phyloP scores from a whole-genome alignment of 2,888 invertebrate genomes.

The Dolomedes plantarius region DNA sequence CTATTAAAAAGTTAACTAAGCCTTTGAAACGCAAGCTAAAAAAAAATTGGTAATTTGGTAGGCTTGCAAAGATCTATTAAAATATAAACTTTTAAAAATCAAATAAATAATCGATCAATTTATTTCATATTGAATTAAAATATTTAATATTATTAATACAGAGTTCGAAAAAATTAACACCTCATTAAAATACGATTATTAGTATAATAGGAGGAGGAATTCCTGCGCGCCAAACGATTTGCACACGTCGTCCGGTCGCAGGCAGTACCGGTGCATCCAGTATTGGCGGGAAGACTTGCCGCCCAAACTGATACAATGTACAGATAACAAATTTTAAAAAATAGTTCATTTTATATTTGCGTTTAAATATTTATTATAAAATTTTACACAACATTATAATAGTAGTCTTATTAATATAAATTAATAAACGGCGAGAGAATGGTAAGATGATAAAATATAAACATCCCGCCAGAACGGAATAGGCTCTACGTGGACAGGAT shows the following conservation, averaged over 20 bases:
- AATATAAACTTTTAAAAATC: too few relatives aligned
- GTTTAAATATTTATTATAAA: background rate
- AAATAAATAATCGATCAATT: too few relatives aligned
- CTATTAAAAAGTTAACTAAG: too few relatives aligned
- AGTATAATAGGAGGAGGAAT: too few relatives aligned
- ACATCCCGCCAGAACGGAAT: background rate
- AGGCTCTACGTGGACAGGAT: conserved; percentile 49
- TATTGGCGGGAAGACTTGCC: conserved; percentile 66
- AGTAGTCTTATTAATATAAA: background rate
- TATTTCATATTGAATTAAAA: too few relatives aligned
- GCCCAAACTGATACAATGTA: conserved; percentile 46
- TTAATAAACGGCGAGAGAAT: background rate
- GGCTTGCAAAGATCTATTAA: too few relatives aligned
- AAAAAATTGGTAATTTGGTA: too few relatives aligned
- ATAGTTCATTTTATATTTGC: background rate
- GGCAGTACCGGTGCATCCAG: conserved; percentile 32
- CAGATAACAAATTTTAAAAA: background rate
- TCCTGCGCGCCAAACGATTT: conserved; percentile 52
- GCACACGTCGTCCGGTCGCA: conserved; percentile 58
- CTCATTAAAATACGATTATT: too few relatives aligned
- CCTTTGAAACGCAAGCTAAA: too few relatives aligned
- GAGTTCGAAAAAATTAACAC: too few relatives aligned
- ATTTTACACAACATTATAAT: background rate
- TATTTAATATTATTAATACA: too few relatives aligned
- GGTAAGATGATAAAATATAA: background rate